These are phyloP conservation scores for Ramphastos sulfuratus DNA, from an alignment of 2,113 vertebrate genomes.

Conservation along the genomic window DNA sequence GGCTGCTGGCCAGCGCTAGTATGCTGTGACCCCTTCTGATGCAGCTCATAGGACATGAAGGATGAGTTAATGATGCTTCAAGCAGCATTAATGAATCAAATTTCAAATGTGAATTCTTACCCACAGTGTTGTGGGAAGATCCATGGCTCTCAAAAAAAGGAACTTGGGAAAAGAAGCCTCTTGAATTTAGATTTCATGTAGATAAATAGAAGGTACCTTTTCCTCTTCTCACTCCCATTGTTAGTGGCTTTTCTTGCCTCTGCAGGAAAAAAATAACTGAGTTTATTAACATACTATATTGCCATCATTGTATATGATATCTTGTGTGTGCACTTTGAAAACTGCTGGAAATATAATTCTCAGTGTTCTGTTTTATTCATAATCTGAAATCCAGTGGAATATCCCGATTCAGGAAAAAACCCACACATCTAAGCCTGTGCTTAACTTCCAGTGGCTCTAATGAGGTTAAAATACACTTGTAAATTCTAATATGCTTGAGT, in stretches of 20 bases:
- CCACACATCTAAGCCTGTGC: background rate
- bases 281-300: background rate
- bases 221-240: background rate
- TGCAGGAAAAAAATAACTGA: background rate
- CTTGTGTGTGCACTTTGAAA: background rate
- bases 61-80: slow-evolving; percentile 37
- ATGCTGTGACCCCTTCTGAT: slow-evolving; percentile 1
- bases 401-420: background rate
- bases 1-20: slow-evolving; percentile 28
- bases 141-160: background rate
- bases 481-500: background rate
- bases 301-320: background rate
- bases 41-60: background rate
- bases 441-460: background rate
- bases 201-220: background rate
- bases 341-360: background rate
- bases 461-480: background rate
- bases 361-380: background rate
- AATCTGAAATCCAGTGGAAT: background rate
- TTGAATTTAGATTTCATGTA: background rate
- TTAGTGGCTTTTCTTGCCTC: background rate
- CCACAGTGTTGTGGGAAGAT: background rate
- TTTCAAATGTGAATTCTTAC: background rate
- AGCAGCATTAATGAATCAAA: background rate
- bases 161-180: background rate